phyloP scores from a whole-genome alignment of 2,797 vertebrate species.

The Odontamblyopus rebecca region DNA sequence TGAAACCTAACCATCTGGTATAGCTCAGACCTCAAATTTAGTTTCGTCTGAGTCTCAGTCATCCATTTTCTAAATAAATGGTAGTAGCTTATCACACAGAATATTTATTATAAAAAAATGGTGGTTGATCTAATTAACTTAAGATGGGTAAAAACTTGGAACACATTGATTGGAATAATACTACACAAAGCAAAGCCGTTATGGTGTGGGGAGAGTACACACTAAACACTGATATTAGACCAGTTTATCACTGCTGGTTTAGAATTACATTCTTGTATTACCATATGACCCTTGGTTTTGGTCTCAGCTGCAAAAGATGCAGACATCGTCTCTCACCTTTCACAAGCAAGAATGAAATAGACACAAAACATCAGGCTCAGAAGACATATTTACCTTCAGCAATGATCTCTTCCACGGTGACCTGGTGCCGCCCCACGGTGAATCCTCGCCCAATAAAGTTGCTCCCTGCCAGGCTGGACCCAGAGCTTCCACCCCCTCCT shows the following conservation, averaged over 20 bases:
- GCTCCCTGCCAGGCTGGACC: conserved; percentile 84
- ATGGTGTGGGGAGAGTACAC: not conserved
- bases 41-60: conserved; percentile 38
- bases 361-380: conserved; percentile 23
- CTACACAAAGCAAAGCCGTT: conserved; percentile 5
- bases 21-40: conserved; percentile 59
- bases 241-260: conserved; percentile 19
- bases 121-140: not conserved
- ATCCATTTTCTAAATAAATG: conserved; percentile 31
- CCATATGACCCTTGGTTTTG: conserved; percentile 23
- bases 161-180: not conserved
- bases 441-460: conserved; percentile 93
- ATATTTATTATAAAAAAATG: conserved; percentile 5
- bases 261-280: conserved; percentile 22
- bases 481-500: conserved; percentile 78
- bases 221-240: conserved; percentile 17
- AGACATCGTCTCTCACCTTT: not conserved
- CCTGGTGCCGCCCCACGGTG: conserved; percentile 90
- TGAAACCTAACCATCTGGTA: conserved; percentile 70
- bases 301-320: conserved; percentile 2
- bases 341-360: conserved; percentile 12
- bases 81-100: conserved; percentile 7
- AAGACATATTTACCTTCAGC: conserved; percentile 86
- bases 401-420: conserved; percentile 95
- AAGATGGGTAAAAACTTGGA: conserved; percentile 5